These are phyloP conservation scores for Ptychadena robeensis DNA, from an alignment of 2,797 vertebrate genomes.

Conservation along the genomic window DNA sequence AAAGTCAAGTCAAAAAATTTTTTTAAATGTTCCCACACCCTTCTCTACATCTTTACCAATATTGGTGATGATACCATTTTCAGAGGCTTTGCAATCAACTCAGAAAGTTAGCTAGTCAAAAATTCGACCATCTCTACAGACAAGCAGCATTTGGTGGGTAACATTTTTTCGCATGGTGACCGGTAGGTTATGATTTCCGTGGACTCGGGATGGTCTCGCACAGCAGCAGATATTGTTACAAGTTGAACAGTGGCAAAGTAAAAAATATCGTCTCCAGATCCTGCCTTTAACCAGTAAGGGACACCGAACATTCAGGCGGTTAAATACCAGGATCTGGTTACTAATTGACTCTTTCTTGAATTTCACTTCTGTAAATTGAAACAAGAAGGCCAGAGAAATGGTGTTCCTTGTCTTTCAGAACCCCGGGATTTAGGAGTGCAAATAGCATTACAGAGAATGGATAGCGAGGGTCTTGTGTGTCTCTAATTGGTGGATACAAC, in stretches of 20 bases:
- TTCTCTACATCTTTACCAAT: too few species aligned
- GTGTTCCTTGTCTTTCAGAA: constrained; percentile 6
- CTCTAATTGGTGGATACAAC: constrained; percentile 40
- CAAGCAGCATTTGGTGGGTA: background rate
- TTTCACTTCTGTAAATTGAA: constrained; percentile 39
- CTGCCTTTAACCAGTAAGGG: constrained; percentile 9
- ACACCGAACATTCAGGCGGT: constrained; percentile 16
- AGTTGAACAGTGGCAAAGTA: background rate
- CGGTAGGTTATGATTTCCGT: background rate
- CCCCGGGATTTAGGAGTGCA: constrained; percentile 1
- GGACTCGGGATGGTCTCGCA: background rate
- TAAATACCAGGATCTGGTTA: constrained; percentile 36
- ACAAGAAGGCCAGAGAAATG: constrained; percentile 3
- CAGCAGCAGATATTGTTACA: background rate
- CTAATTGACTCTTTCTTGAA: constrained; percentile 34
- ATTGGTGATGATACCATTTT: too few species aligned
- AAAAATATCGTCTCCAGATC: background rate
- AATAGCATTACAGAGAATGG: constrained; percentile 39
- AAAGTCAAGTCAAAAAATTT: too few species aligned
- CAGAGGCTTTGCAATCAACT: too few species aligned
- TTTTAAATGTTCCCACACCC: too few species aligned
- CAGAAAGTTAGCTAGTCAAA: too few species aligned
- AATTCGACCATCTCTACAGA: too few species aligned
- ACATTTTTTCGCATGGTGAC: too few species aligned
- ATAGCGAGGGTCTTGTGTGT: constrained; percentile 21